Percentiles rank a stretch among this genome's conserved stretches.
Evolutionary conservation across 2,113 vertebrate genomes (phyloP).

Genomic region (Ochotona princeps): DNA sequence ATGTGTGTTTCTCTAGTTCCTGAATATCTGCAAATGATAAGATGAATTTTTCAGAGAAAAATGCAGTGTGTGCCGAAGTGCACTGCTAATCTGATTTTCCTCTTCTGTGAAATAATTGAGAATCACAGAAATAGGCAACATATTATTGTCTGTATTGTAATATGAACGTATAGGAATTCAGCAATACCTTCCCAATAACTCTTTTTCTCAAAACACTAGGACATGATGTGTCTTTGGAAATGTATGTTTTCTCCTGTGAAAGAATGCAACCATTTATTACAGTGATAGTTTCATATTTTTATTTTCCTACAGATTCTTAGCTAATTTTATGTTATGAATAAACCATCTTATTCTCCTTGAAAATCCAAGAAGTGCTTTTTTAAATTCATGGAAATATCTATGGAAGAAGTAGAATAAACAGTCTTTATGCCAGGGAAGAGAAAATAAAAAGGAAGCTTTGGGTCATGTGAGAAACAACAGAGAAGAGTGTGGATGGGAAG

Average conservation of each 20-base stretch:
- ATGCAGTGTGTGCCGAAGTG: background rate
- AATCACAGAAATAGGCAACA: constrained; percentile 24
- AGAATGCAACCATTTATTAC: background rate
- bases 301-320: background rate
- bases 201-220: background rate
- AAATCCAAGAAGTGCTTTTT: constrained; percentile 26
- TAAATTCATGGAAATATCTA: background rate
- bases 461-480: background rate
- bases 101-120: constrained; percentile 30
- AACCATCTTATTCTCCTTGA: constrained; percentile 6
- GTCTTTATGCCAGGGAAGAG: background rate
- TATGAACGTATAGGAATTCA: constrained; percentile 14
- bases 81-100: constrained; percentile 14
- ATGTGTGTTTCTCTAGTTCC: background rate
- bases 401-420: background rate
- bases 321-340: constrained; percentile 27
- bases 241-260: background rate
- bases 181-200: background rate
- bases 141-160: background rate
- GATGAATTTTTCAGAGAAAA: constrained; percentile 59
- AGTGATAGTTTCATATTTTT: background rate
- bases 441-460: background rate
- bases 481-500: background rate
- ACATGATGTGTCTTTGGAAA: background rate
- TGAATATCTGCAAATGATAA: constrained; percentile 17